Base-by-base conservation (phyloP, 2,797 vertebrate genomes). In the Sebastes minor region DNA sequence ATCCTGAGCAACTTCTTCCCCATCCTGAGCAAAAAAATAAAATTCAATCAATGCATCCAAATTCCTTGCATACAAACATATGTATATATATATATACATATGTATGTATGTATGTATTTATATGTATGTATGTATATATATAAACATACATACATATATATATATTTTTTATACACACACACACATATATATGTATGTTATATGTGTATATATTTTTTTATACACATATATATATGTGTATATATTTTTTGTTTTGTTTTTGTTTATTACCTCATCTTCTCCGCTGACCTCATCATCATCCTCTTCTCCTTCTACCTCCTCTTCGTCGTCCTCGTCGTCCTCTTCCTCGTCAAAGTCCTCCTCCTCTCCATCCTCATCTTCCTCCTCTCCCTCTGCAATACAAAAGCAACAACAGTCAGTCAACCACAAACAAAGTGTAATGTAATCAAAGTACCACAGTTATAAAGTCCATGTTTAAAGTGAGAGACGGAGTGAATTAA, bases 281-380 rank as follows among this genome's bases (percentile, higher is more conserved):
- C 95, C 97, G 80, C 96, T 97, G 87, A 95, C 95, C 79, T 98
- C 97, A 1, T 98, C 97, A 16, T 98, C 97, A 27, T 98, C 97
- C 2, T 97, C 97, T 62, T 97, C 97, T 71, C 94, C 97, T 90
- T 96, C 97, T 87, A 93, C 96, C 76, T 94, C 97, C 65, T 97
- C 97, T 0, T 96, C 97, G 2, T 97, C 96, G 1, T 96, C 96
- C 14, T 96, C 96, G 0, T 96, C 96, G 0, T 98, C 97, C 1
- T 97, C 97, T 4, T 96, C 96, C 74, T 97, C 97, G 1, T 96
- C 96, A 33, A 95, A 94, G 79, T 96, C 97, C 38, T 97, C 96
- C 79, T 97, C 97, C 64, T 97, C 97, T 42, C 95, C 96, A 8
- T 95, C 96, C 78, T 96, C 96, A 28, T 95, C 96, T 69, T 96